Conservation (phyloP, 1,140 invertebrate genomes). For the Sycobia sp. region DNA sequence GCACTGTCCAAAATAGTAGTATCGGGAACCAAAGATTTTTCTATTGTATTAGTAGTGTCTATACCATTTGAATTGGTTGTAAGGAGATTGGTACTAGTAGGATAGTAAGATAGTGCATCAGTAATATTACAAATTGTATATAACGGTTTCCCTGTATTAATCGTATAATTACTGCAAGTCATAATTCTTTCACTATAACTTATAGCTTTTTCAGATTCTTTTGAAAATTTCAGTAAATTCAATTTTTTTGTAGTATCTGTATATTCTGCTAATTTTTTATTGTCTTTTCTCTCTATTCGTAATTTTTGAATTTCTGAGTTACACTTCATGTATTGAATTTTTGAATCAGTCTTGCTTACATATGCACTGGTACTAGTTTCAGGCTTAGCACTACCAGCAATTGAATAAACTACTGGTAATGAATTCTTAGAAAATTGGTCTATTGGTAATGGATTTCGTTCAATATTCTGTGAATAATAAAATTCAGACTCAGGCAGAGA, state of each 20-base stretch:
- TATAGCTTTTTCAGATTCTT: neutral
- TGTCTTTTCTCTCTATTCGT: too few relatives aligned
- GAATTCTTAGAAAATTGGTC: constrained; percentile 68
- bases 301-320: too few relatives aligned
- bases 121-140: constrained; percentile 76
- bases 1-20: neutral
- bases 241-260: too few relatives aligned
- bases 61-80: constrained; percentile 65
- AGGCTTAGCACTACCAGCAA: constrained; percentile 72
- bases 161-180: constrained; percentile 73
- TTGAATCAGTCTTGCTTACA: constrained; percentile 70
- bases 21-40: constrained; percentile 57
- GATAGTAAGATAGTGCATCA: constrained; percentile 77
- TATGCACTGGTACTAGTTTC: constrained; percentile 74
- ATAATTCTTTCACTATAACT: constrained; percentile 58
- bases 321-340: too few relatives aligned
- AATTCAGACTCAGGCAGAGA: too few relatives aligned
- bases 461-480: too few relatives aligned
- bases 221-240: too few relatives aligned
- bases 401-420: constrained; percentile 75
- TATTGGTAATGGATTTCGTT: too few relatives aligned
- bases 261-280: too few relatives aligned
- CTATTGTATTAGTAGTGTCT: constrained; percentile 64
- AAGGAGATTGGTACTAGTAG: constrained; percentile 68
- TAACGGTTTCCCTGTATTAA: constrained; percentile 65